Evolutionary conservation across 2,113 vertebrate species (phyloP), one percentile per base, ranked within the genome.

Genomic region (Tachycineta bicolor): DNA sequence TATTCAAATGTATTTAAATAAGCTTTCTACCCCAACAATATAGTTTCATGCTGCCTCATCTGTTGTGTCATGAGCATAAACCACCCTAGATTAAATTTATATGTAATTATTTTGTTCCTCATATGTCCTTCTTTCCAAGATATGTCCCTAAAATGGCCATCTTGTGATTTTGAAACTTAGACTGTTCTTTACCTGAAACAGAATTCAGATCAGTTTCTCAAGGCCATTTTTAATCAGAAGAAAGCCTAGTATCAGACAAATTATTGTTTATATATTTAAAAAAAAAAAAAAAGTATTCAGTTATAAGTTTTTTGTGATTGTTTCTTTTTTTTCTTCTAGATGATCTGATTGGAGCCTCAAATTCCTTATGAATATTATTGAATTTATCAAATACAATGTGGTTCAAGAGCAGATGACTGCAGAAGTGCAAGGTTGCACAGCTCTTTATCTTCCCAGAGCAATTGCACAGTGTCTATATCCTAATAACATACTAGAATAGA

Each of bases 1-100:
- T 91, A 60, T 93, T 94, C 53, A 79, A 82, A 90, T 97, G 6
- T 89, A 92, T 86, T 96, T 81, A 91, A 87, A 91, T 95, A 62
- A 94, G 79, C 52, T 91, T 96, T 62, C 79, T 81, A 46, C 22
- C 39, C 55, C 8, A 92, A 73, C 34, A 53, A 37, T 50, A 67
- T 15, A 28, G 31, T 91, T 74, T 43, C 67, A 44, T 58, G 78
- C 9, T 49, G 28, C 43, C 44, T 90, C 34, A 73, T 83, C 64
- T 93, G 43, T 82, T 65, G 15, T 80, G 65, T 56, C 49, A 78
- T 34, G 44, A 52, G 83, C 89, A 94, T 93, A 79, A 67, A 76
- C 60, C 29, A 44, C 62, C 29, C 78, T 19, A 91, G 34, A 94
- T 69, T 88, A 87, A 78, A 68, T 88, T 95, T 93, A 46, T 68